A percentile compares a stretch with the other conserved stretches of the same genome.
Evolutionary conservation across 2,888 invertebrate genomes (phyloP).

Genomic region (Ypsolopha scabrella): DNA sequence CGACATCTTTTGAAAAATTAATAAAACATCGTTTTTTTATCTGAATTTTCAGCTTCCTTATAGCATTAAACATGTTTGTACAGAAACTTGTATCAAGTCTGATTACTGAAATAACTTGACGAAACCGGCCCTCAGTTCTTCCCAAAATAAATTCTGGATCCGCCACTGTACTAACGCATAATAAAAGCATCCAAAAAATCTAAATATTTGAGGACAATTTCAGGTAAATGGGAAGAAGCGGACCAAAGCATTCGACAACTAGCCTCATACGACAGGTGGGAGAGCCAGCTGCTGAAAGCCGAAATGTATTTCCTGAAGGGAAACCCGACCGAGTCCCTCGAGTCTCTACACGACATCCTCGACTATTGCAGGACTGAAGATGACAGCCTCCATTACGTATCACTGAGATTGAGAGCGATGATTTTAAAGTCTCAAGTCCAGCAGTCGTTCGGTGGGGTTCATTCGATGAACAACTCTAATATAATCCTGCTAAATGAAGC

Average conservation of each 20-base stretch:
- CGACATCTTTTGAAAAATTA: too few relatives aligned
- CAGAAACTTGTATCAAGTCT: too few relatives aligned
- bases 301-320: constrained; percentile 70
- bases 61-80: too few relatives aligned
- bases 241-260: constrained; percentile 77
- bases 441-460: constrained; percentile 68
- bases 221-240: constrained; percentile 78
- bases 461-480: constrained; percentile 53
- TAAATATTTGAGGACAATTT: constrained; percentile 8
- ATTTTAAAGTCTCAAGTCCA: constrained; percentile 76
- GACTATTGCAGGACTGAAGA: constrained; percentile 65
- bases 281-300: constrained; percentile 71
- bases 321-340: constrained; percentile 53
- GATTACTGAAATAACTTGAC: too few relatives aligned
- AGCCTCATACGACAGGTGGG: constrained; percentile 74
- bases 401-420: constrained; percentile 74
- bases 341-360: constrained; percentile 60
- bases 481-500: constrained; percentile 76
- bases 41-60: too few relatives aligned
- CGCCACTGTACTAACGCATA: too few relatives aligned
- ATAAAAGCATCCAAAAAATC: too few relatives aligned
- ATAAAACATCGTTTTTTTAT: too few relatives aligned
- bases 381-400: constrained; percentile 62
- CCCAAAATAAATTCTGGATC: too few relatives aligned
- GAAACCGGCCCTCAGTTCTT: too few relatives aligned